Conservation (phyloP, 2,113 vertebrate genomes). For the Sylvia atricapilla region DNA sequence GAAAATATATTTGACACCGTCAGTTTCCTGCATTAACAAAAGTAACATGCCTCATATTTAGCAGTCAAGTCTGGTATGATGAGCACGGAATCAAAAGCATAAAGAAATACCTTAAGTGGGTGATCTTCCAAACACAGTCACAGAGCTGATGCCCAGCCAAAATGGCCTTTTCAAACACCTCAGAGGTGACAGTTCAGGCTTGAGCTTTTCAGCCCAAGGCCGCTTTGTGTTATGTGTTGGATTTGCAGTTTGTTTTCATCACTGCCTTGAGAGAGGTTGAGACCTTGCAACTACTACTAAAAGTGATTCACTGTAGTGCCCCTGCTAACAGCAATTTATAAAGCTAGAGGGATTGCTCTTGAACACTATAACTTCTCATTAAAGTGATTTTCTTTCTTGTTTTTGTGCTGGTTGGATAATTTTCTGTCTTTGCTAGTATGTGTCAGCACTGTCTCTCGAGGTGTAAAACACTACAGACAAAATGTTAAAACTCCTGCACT, state of each 20-base stretch:
- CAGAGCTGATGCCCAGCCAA: not conserved
- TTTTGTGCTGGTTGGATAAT: not conserved
- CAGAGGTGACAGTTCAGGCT: not conserved
- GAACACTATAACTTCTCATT: not conserved
- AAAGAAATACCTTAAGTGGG: not conserved
- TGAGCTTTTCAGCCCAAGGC: not conserved
- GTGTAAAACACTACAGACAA: not conserved
- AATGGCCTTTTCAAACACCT: not conserved
- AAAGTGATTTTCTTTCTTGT: not conserved
- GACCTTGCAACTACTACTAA: not conserved
- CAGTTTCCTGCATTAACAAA: not conserved
- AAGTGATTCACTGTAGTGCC: not conserved
- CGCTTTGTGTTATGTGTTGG: not conserved
- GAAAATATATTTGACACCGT: not conserved
- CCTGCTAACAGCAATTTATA: not conserved
- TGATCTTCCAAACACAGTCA: not conserved
- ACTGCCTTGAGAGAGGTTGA: not conserved
- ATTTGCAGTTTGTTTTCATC: not conserved
- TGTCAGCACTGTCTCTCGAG: not conserved
- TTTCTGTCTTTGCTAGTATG: not conserved
- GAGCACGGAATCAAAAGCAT: not conserved
- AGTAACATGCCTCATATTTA: not conserved
- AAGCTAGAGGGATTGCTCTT: not conserved
- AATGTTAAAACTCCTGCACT: not conserved
- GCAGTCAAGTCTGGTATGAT: accelerated